Conservation (phyloP, 1,140 invertebrate genomes). For the Sycophila sp. region DNA sequence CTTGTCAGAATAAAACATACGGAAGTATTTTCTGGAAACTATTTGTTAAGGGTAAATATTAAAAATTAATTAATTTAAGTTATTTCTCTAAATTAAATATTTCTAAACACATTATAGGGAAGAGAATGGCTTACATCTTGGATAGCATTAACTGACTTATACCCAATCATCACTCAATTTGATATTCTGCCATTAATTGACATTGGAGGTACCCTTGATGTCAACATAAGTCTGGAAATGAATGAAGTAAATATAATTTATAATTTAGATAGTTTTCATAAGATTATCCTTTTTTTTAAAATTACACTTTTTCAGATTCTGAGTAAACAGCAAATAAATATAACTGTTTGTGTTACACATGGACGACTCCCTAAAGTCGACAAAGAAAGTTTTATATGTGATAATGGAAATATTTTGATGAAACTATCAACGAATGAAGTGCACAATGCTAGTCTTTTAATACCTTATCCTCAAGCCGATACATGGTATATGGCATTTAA, state of each 20-base stretch:
- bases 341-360: conserved; percentile 60
- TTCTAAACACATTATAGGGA: conserved; percentile 50
- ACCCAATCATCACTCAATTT: conserved; percentile 64
- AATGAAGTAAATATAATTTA: conserved; percentile 47
- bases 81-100: conserved; percentile 9
- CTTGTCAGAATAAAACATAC: conserved; percentile 66
- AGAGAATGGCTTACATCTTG: conserved; percentile 67
- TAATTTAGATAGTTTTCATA: too few species aligned
- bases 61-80: conserved; percentile 6
- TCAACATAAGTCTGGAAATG: conserved; percentile 61
- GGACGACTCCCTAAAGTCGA: conserved; percentile 54
- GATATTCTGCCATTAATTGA: conserved; percentile 68
- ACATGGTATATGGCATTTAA: conserved; percentile 66
- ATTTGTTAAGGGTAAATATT: conserved; percentile 62
- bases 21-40: conserved; percentile 66
- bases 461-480: conserved; percentile 69
- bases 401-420: conserved; percentile 52
- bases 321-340: conserved; percentile 55
- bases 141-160: conserved; percentile 61
- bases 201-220: conserved; percentile 68
- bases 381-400: conserved; percentile 56
- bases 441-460: conserved; percentile 55
- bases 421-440: conserved; percentile 55
- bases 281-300: not conserved
- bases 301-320: conserved; percentile 48